Evolutionary conservation across 2,113 vertebrate species (phyloP), one percentile per base, ranked within the genome.

Genomic region (Narcine bancroftii): DNA sequence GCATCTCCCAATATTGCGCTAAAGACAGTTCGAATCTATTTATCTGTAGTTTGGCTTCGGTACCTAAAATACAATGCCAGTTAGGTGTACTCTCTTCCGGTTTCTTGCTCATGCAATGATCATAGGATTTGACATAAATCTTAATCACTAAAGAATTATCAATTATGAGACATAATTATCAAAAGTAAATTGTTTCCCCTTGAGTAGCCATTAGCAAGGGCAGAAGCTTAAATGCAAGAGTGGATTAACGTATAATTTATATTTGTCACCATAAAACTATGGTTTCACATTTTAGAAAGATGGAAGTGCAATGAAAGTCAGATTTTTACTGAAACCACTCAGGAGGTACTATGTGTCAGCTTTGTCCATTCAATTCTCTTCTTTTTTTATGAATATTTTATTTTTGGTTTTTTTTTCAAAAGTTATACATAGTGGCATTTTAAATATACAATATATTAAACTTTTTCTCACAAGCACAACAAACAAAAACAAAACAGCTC

Each of bases 221-320:
- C 6, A 50, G 47, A 81, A 24, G 45, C 24, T 50, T 53, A 26
- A 47, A 50, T 53, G 42, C 77, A 81, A 81, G 15, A 45, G 9
- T 50, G 50, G 77, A 81, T 81, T 81, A 81, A 50, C 33, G 26
- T 79, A 79, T 50, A 79, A 79, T 79, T 81, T 81, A 81, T 81
- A 81, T 24, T 53, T 81, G 45, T 45, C 45, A 33, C 45, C 26
- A 50, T 81, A 50, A 81, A 81, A 81, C 29, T 81, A 81, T 53
- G 77, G 26, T 50, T 81, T 81, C 77, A 81, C 33, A 81, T 29
- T 53, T 81, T 33, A 7, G 45, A 50, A 50, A 47, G 53, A 33
- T 77, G 19, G 45, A 81, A 81, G 47, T 50, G 77, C 47, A 50
- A 50, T 81, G 45, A 3, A 36, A 77, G 75, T 39, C 21, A 39